phyloP scores from a whole-genome alignment of 2,888 invertebrate species.

The Prenolepis imparis region DNA sequence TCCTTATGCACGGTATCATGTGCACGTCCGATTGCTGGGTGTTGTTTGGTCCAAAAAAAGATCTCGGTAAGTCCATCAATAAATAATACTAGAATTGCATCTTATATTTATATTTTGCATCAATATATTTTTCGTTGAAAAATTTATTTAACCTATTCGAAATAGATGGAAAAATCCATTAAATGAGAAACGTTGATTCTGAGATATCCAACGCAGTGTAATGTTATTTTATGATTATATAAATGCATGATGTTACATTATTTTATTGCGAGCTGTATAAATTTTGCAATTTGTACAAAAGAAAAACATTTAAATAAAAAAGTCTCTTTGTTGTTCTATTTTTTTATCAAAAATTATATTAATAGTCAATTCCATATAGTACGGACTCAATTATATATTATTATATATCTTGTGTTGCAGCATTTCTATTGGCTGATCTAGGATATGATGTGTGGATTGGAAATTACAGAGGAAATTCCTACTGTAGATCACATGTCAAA shows the following conservation, averaged over 20 bases:
- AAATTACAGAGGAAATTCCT: slow-evolving; percentile 87
- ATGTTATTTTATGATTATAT: background rate
- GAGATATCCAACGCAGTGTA: background rate
- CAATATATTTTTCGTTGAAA: background rate
- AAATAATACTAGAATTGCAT: background rate
- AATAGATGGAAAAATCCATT: background rate
- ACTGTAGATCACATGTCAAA: slow-evolving; percentile 86
- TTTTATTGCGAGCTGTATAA: background rate
- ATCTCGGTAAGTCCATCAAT: slow-evolving; percentile 79
- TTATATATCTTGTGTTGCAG: slow-evolving; percentile 80
- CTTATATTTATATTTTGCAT: background rate
- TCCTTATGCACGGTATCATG: slow-evolving; percentile 79
- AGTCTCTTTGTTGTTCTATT: background rate
- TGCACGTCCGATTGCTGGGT: slow-evolving; percentile 82
- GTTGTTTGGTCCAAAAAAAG: slow-evolving; percentile 77
- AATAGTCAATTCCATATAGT: background rate
- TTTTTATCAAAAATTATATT: background rate
- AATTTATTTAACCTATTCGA: background rate
- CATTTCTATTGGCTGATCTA: slow-evolving; percentile 87
- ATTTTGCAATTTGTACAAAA: background rate
- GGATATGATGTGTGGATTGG: slow-evolving; percentile 89
- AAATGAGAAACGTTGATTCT: background rate
- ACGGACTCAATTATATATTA: background rate
- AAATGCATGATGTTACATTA: background rate
- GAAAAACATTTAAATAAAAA: background rate